phyloP scores from a whole-genome alignment of 1,140 invertebrate genomes.

The Eurosta solidaginis region DNA sequence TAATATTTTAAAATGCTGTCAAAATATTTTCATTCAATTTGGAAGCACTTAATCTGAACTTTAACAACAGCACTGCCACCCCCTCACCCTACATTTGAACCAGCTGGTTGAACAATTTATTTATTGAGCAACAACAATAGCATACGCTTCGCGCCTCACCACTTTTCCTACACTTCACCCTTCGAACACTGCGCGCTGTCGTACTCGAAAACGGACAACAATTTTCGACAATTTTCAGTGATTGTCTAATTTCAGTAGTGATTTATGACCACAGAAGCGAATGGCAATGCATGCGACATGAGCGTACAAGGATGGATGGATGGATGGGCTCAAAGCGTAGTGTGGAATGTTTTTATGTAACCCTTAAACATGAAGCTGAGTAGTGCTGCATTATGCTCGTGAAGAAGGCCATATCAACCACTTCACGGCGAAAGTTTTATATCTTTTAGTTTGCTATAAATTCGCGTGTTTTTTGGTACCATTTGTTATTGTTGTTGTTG shows the following conservation, averaged over 20 bases:
- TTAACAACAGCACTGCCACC: background rate
- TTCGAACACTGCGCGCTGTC: background rate
- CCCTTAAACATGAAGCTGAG: background rate
- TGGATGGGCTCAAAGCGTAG: background rate
- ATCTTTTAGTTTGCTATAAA: background rate
- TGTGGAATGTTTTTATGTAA: background rate
- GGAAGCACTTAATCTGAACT: conserved; percentile 19
- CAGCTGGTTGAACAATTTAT: conserved; percentile 15
- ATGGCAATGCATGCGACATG: background rate
- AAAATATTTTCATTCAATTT: conserved; percentile 26
- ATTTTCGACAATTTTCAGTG: conserved; percentile 22
- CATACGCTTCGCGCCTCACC: too few relatives aligned
- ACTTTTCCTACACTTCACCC: background rate
- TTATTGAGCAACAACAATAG: background rate
- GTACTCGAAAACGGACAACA: background rate
- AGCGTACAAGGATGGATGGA: too few relatives aligned
- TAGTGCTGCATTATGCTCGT: background rate
- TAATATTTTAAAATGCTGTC: conserved; percentile 23
- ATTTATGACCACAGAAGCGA: background rate
- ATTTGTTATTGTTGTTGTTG: too few relatives aligned
- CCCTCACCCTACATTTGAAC: background rate
- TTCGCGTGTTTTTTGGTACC: background rate
- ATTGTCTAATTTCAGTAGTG: conserved; percentile 16
- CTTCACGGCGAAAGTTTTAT: too few relatives aligned
- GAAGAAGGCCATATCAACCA: too few relatives aligned